Conservation (phyloP, 2,888 invertebrate genomes). For the Metalampra italica region DNA sequence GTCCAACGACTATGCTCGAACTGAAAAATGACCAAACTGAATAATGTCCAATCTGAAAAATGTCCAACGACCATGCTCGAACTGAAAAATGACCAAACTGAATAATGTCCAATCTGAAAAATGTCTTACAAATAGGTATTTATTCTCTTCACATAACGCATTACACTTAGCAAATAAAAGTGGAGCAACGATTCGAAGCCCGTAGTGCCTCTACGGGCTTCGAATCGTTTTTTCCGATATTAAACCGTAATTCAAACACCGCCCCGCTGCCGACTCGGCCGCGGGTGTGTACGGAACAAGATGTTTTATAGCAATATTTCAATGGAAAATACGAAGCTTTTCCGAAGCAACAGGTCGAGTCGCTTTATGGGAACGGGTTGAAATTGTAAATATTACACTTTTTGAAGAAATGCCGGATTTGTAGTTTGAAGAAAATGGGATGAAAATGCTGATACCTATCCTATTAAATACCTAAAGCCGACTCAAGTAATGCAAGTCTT, state of each 20-base stretch:
- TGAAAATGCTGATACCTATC: no score
- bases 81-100: no score
- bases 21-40: no score
- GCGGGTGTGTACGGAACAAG: conserved; percentile 13
- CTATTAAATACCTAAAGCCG: no score
- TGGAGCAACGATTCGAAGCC: conserved; percentile 13
- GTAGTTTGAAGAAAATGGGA: no score
- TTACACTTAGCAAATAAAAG: conserved; percentile 1
- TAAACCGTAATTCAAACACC: conserved; percentile 17
- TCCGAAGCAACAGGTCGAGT: not conserved
- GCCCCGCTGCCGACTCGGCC: not conserved
- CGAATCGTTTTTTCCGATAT: conserved; percentile 31
- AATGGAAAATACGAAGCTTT: not conserved
- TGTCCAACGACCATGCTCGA: no score
- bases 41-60: no score
- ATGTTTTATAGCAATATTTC: conserved; percentile 14
- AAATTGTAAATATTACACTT: not conserved
- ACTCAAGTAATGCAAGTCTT: no score
- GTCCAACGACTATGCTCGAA: no score
- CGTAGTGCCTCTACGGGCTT: conserved; percentile 18
- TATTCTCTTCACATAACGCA: not conserved
- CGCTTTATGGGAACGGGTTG: not conserved
- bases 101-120: no score
- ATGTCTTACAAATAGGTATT: no score
- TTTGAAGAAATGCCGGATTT: no score